These are phyloP conservation scores for Petrocephalus microphthalmus DNA, from an alignment of 2,113 vertebrate genomes.

Conservation along the genomic window DNA sequence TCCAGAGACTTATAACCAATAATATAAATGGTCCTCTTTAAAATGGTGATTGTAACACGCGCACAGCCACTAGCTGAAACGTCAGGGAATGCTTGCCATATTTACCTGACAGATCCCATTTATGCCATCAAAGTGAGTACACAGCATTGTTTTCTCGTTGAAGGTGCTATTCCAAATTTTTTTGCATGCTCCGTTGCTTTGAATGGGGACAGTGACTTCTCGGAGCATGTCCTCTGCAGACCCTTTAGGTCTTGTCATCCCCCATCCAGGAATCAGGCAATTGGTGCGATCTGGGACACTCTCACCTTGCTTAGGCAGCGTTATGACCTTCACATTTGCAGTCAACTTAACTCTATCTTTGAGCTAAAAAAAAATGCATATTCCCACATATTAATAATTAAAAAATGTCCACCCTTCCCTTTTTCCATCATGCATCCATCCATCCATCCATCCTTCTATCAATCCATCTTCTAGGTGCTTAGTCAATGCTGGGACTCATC, in stretches of 20 bases:
- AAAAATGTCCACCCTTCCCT: neutral
- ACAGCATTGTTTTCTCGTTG: neutral
- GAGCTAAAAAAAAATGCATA: neutral
- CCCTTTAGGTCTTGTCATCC: neutral
- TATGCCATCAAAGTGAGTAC: neutral
- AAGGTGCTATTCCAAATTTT: neutral
- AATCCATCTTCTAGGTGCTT: neutral
- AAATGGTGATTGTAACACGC: neutral
- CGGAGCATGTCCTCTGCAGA: neutral
- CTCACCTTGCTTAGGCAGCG: slow-evolving; percentile 3
- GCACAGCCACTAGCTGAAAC: neutral
- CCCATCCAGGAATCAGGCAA: slow-evolving; percentile 17
- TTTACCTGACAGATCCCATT: slow-evolving; percentile 16
- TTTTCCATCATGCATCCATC: neutral
- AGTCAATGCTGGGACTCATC: neutral
- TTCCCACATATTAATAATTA: neutral
- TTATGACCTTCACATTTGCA: neutral
- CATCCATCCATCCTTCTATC: neutral
- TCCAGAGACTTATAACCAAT: neutral
- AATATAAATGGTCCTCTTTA: neutral
- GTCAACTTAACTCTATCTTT: neutral
- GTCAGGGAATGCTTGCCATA: neutral
- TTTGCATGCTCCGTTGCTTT: neutral
- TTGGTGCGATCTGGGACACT: neutral
- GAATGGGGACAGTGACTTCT: neutral